Evolutionary conservation across 2,797 vertebrate genomes (phyloP).

Genomic region (Podarcis lilfordi): DNA sequence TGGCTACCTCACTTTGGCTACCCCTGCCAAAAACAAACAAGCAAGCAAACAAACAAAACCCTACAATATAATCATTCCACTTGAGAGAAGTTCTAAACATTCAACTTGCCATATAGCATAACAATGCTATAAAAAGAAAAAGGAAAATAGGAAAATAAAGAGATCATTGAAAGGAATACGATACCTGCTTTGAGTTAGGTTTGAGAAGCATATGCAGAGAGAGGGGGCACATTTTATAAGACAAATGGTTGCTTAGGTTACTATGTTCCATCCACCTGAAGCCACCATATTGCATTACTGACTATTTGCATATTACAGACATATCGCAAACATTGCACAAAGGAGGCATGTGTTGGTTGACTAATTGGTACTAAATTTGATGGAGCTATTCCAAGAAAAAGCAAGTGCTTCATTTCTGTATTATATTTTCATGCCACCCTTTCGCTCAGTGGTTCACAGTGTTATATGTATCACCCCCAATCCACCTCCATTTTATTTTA

Average conservation of each 20-base stretch:
- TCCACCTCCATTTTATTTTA: background rate
- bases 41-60: no score
- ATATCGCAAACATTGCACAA: background rate
- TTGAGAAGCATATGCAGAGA: background rate
- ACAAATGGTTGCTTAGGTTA: background rate
- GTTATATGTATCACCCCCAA: background rate
- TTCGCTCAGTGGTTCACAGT: background rate
- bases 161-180: background rate
- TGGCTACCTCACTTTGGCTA: background rate
- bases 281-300: no score
- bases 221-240: background rate
- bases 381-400: background rate
- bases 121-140: constrained; percentile 16
- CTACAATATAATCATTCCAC: background rate
- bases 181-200: background rate
- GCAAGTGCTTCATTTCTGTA: background rate
- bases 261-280: background rate
- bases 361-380: background rate
- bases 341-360: background rate
- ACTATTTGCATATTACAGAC: background rate
- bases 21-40: no score
- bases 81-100: background rate
- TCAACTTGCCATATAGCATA: constrained; percentile 21
- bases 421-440: background rate
- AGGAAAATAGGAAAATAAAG: background rate